phyloP scores from a whole-genome alignment of 2,797 vertebrate genomes.

The Xiphophorus birchmanni region DNA sequence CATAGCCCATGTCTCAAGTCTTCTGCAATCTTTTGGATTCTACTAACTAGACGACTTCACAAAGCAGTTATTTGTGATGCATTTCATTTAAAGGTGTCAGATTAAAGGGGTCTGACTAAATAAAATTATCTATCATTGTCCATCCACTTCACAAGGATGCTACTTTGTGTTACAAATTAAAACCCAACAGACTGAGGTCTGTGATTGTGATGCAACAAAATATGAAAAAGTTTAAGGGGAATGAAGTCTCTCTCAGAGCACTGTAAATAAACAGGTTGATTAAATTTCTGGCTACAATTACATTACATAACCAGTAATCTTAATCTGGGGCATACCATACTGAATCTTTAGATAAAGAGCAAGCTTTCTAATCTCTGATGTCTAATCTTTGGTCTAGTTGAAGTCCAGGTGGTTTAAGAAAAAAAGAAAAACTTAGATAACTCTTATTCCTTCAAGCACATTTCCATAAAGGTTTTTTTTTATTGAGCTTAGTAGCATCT shows the following conservation, averaged over 20 bases:
- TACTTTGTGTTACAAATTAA: not conserved
- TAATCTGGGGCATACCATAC: not conserved
- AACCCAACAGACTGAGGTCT: not conserved
- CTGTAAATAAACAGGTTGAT: not conserved
- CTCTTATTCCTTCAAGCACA: not conserved
- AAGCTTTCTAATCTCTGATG: not conserved
- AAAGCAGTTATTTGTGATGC: not conserved
- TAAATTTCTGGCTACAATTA: not conserved
- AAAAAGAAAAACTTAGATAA: not conserved
- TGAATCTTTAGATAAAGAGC: not conserved
- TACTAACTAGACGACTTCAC: not conserved
- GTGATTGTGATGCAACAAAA: not conserved
- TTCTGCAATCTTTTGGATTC: not conserved
- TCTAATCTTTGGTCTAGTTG: constrained; percentile 1
- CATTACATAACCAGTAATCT: constrained; percentile 1
- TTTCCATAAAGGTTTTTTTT: constrained; percentile 5
- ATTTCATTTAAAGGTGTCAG: not conserved
- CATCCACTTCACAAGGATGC: not conserved
- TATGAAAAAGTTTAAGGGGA: not conserved
- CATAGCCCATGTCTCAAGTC: not conserved
- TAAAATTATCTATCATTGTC: not conserved
- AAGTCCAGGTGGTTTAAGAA: not conserved
- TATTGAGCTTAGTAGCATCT: not conserved
- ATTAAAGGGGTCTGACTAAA: not conserved
- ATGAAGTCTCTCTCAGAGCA: not conserved